Evolutionary conservation across 2,797 vertebrate species (phyloP).

Genomic region (Sebastes glaucus): DNA sequence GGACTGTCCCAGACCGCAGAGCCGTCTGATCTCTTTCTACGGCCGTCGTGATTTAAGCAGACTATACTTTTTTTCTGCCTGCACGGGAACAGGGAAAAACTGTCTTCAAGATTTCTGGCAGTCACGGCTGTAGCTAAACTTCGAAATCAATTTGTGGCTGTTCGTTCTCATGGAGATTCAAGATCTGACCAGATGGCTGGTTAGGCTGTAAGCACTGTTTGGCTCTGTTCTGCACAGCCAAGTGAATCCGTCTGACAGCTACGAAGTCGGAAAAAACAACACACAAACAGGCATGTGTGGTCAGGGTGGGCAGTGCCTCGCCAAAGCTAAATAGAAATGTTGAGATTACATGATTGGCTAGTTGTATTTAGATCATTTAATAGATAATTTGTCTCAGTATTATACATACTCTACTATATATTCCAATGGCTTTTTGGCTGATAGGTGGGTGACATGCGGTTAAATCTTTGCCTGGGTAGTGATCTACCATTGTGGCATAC

Average conservation of each 20-base stretch:
- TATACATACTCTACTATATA: neutral
- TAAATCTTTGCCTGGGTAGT: too few species aligned
- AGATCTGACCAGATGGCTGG: constrained; percentile 77
- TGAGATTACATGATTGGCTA: neutral
- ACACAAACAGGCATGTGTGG: constrained; percentile 4
- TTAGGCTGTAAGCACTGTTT: constrained; percentile 71
- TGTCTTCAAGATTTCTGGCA: constrained; percentile 66
- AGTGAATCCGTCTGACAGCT: constrained; percentile 72
- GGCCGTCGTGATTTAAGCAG: constrained; percentile 27
- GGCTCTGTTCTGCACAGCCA: constrained; percentile 72
- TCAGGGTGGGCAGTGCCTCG: neutral
- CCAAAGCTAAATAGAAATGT: neutral
- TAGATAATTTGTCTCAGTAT: neutral
- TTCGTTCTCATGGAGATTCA: constrained; percentile 71
- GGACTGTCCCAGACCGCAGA: constrained; percentile 32
- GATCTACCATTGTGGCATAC: too few species aligned
- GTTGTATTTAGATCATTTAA: neutral
- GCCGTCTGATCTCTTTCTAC: constrained; percentile 45
- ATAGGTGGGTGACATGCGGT: too few species aligned
- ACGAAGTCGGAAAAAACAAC: constrained; percentile 57
- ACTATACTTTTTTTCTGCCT: constrained; percentile 37
- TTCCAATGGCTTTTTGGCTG: too few species aligned
- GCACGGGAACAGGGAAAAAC: constrained; percentile 45
- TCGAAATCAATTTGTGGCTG: constrained; percentile 78
- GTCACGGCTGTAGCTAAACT: constrained; percentile 76